Base-by-base conservation (phyloP, 2,113 vertebrate genomes). In the Pseudopipra pipra region DNA sequence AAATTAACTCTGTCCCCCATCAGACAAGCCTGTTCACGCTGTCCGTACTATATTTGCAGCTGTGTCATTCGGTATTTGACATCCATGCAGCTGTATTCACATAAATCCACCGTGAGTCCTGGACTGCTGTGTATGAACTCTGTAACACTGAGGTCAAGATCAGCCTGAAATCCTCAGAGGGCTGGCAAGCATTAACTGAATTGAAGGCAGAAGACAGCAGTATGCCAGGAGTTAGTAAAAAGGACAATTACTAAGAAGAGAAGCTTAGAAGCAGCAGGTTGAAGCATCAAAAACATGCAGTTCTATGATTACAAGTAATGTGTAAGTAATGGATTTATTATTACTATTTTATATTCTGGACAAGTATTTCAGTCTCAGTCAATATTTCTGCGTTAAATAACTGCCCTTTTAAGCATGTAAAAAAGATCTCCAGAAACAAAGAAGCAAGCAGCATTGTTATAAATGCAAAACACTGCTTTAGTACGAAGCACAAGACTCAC, bases 401-500 rank as follows among this genome's bases (percentile, higher is more conserved):
- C 12, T 84, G 47, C 8, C 30, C 4, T 49, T 61, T 39, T 20
- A 77, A 75, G 47, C 2, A 1, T 3, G 27, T 24, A 52, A 67
- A 84, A 46, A 88, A 30, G 27, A 75, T 11, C 5, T 49, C 62
- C 52, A 51, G 52, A 82, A 77, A 58, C 33, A 76, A 66, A 52
- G 47, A 4, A 90, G 44, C 25, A 51, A 95, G 76, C 24, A 96
- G 47, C 17, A 6, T 11, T 47, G 16, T 67, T 59, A 52, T 35
- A 20, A 67, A 54, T 75, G 62, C 59, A 90, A 85, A 63, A 39
- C 23, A 35, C 31, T 63, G 4, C 13, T 76, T 90, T 5, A 46
- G 62, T 8, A 37, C 22, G 46, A 93, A 49, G 35, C 65, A 61
- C 56, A 85, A 35, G 15, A 94, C 95, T 98, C 91, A 99, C 99